Conservation (phyloP, 2,113 vertebrate species). For the Greenwoodochromis staneri region DNA sequence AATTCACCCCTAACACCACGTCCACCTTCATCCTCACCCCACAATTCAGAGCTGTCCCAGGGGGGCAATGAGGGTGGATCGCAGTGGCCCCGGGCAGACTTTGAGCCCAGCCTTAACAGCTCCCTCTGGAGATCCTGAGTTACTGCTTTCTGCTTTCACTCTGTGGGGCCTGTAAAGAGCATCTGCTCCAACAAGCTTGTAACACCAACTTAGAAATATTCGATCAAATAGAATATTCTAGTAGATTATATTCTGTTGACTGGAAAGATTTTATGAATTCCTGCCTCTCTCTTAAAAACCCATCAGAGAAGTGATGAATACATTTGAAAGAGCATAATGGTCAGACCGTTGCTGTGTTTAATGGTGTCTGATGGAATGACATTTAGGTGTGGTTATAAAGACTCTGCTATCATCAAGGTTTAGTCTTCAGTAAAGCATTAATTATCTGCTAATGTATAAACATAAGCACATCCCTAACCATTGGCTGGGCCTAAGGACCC, state of each 20-base stretch:
- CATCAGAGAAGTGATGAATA: background rate
- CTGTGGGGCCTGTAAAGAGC: background rate
- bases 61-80: background rate
- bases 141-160: background rate
- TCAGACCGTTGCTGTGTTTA: no score
- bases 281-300: background rate
- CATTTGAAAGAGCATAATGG: accelerated
- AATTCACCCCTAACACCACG: background rate
- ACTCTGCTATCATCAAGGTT: background rate
- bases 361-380: background rate
- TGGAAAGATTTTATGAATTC: background rate
- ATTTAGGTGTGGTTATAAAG: background rate
- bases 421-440: background rate
- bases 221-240: background rate
- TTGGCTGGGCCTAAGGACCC: no score
- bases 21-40: background rate
- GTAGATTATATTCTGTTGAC: background rate
- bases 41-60: background rate
- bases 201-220: background rate
- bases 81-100: background rate
- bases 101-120: background rate
- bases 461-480: background rate
- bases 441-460: background rate
- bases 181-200: background rate
- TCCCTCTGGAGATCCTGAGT: background rate